phyloP scores from a whole-genome alignment of 2,113 vertebrate genomes.

The Aegotheles bennettii region DNA sequence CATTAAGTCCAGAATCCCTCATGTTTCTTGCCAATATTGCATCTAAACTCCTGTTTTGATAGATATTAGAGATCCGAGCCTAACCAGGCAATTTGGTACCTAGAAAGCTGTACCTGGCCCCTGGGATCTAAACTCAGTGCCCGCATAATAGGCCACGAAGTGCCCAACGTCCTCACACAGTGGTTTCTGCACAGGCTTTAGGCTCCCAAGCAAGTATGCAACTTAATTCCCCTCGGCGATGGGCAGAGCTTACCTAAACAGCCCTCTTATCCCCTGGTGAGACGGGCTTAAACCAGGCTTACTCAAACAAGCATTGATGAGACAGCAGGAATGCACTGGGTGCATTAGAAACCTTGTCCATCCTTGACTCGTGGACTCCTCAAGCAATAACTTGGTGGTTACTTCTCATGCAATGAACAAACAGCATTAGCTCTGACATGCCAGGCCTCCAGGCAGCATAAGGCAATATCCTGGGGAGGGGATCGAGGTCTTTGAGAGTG shows the following conservation, averaged over 20 bases:
- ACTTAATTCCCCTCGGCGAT: background rate
- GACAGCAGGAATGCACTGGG: background rate
- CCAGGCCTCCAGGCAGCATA: background rate
- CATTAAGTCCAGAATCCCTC: background rate
- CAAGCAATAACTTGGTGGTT: background rate
- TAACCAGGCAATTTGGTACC: background rate
- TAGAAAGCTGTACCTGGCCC: background rate
- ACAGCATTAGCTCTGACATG: background rate
- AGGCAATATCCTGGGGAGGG: background rate
- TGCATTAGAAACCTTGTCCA: background rate
- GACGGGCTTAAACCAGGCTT: background rate
- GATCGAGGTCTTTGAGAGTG: background rate
- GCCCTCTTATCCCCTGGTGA: background rate
- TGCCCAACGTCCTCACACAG: rapidly evolving
- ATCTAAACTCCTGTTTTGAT: background rate
- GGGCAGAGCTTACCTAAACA: background rate
- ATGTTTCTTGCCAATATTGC: background rate
- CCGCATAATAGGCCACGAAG: background rate
- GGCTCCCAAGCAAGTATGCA: background rate
- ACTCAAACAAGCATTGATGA: background rate
- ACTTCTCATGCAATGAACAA: background rate
- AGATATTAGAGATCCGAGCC: background rate
- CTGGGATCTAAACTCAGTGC: background rate
- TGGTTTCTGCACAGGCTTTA: background rate
- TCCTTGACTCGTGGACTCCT: background rate